Evolutionary conservation across 2,113 vertebrate species (phyloP), one percentile per base, ranked within the genome.

Genomic region (Sinocyclocheilus rhinocerous): DNA sequence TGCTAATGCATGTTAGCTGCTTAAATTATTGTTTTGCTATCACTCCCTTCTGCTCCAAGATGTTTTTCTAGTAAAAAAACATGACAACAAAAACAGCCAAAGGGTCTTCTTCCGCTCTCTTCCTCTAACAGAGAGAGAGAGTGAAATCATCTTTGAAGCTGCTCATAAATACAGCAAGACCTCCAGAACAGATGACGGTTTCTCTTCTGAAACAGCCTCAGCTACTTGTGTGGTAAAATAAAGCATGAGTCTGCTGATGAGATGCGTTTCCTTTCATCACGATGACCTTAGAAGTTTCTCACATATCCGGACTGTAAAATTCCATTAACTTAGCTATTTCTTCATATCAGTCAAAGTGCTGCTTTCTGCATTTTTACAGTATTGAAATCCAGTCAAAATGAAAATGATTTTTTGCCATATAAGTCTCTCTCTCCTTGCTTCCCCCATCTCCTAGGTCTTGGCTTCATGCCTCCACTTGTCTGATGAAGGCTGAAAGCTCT

Each of bases 381-480:
- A 52, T 70, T 70, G 24, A 82, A 82, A 82, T 82, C 45, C 81
- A 33, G 63, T 67, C 79, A 48, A 45, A 81, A 81, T 81, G 15
- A 48, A 81, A 81, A 48, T 69, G 79, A 33, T 42, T 45, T 65
- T 45, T 76, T 57, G 39, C 81, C 76, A 76, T 76, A 29, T 26
- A 57, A 39, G 65, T 24, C 48, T 33, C 70, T 33, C 61, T 61
- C 70, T 72, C 59, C 12, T 22, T 26, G 50, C 78, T 45, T 69
- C 36, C 45, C 39, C 73, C 42, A 0, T 50, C 15, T 50, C 39
- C 48, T 50, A 72, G 69, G 16, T 36, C 65, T 79, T 55, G 80
- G 10, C 33, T 20, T 90, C 90, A 84, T 90, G 92, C 87, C 87
- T 67, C 73, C 83, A 59, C 91, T 88, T 91, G 93, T 85, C 87